phyloP scores from a whole-genome alignment of 2,113 vertebrate species.

The Bos taurus region DNA sequence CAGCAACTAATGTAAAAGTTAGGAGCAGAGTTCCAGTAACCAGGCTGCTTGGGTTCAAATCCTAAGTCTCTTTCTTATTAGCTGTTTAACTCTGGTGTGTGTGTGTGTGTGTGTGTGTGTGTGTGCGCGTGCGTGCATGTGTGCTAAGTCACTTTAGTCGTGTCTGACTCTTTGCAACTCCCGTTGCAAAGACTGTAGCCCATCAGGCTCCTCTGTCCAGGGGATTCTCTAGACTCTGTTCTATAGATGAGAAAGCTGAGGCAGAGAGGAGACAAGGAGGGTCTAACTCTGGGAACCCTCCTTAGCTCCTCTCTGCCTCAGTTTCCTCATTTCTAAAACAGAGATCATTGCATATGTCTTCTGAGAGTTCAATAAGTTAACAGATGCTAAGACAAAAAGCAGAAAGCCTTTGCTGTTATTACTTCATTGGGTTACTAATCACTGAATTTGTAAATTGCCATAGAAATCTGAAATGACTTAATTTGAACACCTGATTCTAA shows the following conservation, averaged over 20 bases:
- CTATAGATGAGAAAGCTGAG: not conserved
- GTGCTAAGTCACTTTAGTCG: not conserved
- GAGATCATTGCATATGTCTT: not conserved
- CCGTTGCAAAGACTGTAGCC: not conserved
- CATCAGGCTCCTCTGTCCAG: not conserved
- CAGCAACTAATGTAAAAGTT: not conserved
- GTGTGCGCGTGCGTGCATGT: accelerated
- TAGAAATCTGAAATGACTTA: not conserved
- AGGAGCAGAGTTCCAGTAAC: not conserved
- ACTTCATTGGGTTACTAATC: not conserved
- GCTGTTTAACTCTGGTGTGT: not conserved
- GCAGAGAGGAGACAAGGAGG: not conserved
- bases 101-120: too few species aligned
- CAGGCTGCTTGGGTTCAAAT: not conserved
- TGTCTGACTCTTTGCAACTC: not conserved
- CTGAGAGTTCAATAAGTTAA: not conserved
- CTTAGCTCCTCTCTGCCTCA: not conserved
- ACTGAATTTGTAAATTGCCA: not conserved
- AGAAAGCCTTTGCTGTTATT: not conserved
- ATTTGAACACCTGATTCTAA: not conserved
- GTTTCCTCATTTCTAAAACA: not conserved
- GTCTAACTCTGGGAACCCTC: not conserved
- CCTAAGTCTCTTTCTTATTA: not conserved
- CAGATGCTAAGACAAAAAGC: not conserved
- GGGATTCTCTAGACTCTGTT: not conserved